Evolutionary conservation across 2,113 vertebrate genomes (phyloP), one percentile per base, ranked within the genome.

Genomic region (Murina feae): DNA sequence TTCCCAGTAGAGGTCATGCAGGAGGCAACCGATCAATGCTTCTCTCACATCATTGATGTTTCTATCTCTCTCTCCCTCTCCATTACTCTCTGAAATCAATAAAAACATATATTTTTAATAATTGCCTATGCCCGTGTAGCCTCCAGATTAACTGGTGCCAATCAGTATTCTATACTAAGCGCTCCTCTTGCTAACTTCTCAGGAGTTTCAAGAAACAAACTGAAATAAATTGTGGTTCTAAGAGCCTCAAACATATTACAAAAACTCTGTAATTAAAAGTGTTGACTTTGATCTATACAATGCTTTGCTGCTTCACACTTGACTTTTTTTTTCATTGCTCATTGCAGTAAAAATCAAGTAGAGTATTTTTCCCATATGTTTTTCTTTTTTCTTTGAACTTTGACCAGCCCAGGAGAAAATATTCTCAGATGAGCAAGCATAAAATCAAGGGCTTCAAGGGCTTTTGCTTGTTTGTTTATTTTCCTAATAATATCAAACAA

Each of bases 121-220:
- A 75, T 89, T 2, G 42, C 18, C n/a, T 9, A 55, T 30, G 18
- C 12, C 51, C 83, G 4, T 44, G 37, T 32, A 69, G 7, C 11
- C 23, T 85, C 13, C 3, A 55, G 23, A 85, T 68, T 82, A 85
- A 18, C 65, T 55, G 49, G 9, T 30, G 21, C 3, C 42, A 82
- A 32, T 49, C 74, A 75, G 35, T 55, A 32, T 71, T 92, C n/a
- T 88, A 39, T 60, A 28, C 21, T 20, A 1, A 89, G 11, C 32
- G 44, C 25, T 42, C 63, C 53, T 86, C 37, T 78, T 79, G 47
- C 55, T 90, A 90, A 53, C 51, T 63, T 53, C 66, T 63, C 30
- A 86, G 91, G 63, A 80, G 82, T 68, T 90, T 87, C 75, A 95
- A 84, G 28, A n/a, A 78, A 47, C 16, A 92, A 86, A 90, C 51